These are phyloP conservation scores for Campoplex nolae DNA, from an alignment of 2,888 invertebrate species.

Conservation along the genomic window DNA sequence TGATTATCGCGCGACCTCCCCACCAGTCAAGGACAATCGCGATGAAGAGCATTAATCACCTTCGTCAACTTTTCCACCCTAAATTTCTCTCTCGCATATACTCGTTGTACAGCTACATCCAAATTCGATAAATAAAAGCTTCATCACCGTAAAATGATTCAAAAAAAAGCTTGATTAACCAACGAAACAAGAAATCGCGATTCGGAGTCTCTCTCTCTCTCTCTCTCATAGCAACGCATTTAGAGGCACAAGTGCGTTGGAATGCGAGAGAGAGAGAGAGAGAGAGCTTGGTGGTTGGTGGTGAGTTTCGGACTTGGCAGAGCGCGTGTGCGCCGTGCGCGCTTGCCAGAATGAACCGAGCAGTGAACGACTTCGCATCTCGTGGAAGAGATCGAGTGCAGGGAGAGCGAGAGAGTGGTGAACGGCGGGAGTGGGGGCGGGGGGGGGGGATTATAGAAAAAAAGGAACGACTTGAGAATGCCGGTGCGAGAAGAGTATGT, in stretches of 20 bases:
- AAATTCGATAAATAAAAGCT: background rate
- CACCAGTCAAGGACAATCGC: background rate
- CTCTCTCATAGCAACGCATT: background rate
- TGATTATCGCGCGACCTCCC: background rate
- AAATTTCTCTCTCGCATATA: background rate
- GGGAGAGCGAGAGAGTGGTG: background rate
- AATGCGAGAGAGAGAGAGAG: slow-evolving; percentile 58
- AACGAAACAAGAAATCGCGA: background rate
- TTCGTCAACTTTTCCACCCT: background rate
- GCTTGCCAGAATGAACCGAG: slow-evolving; percentile 60
- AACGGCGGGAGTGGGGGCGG: slow-evolving; percentile 6
- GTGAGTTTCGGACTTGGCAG: slow-evolving; percentile 47
- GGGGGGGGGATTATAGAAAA: background rate
- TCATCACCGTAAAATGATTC: no score
- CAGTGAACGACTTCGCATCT: slow-evolving; percentile 58
- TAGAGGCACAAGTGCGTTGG: slow-evolving; percentile 44
- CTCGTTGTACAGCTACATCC: background rate
- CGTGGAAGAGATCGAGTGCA: background rate
- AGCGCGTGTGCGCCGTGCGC: background rate
- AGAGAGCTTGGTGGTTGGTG: slow-evolving; percentile 39
- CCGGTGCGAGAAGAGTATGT: background rate
- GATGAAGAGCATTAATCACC: background rate
- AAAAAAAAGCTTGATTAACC: background rate
- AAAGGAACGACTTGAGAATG: slow-evolving; percentile 21
- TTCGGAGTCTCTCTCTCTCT: background rate